Evolutionary conservation across 1,140 invertebrate species (phyloP), one percentile per base, ranked within the genome.

Genomic region (Drosophila suzukii): DNA sequence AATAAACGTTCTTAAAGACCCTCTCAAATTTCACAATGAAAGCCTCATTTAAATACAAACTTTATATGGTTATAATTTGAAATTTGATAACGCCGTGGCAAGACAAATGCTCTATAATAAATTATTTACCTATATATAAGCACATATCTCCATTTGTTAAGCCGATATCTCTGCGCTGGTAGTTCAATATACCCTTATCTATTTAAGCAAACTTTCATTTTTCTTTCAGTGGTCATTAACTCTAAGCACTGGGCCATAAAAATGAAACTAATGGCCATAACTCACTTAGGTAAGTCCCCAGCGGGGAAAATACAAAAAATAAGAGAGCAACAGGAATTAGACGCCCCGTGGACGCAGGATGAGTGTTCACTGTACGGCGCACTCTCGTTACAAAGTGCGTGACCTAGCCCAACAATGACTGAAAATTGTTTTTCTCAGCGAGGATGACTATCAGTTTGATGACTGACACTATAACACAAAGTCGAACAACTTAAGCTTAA

Each of bases 381-480:
- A 62, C 67, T 49, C 67, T 70, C 65, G 57, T 71, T 71, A 70
- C 67, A 38, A 43, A 38, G 65, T 71, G 65, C 67, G 67, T 71
- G 67, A 71, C 67, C 67, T 71, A 71, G 38, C n/a, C 65, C 67
- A 71, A 71, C 67, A 41, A 8, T 20, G 43, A 46, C 43, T 56
- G 27, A 7, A 41, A 70, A 71, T 60, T 68, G 60, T 24, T 51
- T 44, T 49, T 30, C 65, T 44, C 65, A 44, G 61, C 65, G 60
- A 60, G 65, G 6, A 34, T 12, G 17, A 38, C 60, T 53, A 68
- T 68, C 61, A 68, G 65, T 66, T 66, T 65, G 15, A 66, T 66
- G 65, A 11, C 47, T 36, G 61, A 44, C 15, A 49, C 46, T 62
- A 62, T 67, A n/a, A 27, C 27, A 39, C 27, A 46, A 61, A 78